phyloP scores from a whole-genome alignment of 2,888 invertebrate species.

The Rhagonycha fulva region DNA sequence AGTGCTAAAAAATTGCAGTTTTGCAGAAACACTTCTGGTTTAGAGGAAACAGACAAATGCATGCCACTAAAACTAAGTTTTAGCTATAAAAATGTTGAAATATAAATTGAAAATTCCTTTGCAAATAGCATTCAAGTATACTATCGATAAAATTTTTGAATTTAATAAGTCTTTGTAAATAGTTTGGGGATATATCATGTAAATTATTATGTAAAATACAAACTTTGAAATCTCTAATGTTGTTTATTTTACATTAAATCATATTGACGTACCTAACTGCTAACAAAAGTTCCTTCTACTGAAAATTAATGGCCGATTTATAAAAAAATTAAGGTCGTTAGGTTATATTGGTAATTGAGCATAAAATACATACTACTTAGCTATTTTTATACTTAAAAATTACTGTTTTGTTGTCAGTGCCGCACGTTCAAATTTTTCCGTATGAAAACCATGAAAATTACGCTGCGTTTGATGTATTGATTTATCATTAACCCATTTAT shows the following conservation, averaged over 20 bases:
- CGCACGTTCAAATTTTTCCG: not conserved
- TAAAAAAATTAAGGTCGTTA: not conserved
- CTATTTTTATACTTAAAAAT: not conserved
- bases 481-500: constrained; percentile 19
- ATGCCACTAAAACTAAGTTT: too few relatives aligned
- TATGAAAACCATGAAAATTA: not conserved
- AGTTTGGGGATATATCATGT: not conserved
- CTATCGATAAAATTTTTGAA: not conserved
- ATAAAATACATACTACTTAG: not conserved
- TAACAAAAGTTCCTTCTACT: too few relatives aligned
- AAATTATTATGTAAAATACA: not conserved
- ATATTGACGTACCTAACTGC: too few relatives aligned
- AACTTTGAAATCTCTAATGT: not conserved
- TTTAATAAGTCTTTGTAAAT: not conserved
- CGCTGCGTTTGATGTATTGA: constrained; percentile 17
- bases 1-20: not conserved
- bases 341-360: not conserved
- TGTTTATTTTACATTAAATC: not conserved
- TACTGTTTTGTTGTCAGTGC: not conserved
- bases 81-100: not conserved
- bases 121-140: not conserved
- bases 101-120: not conserved
- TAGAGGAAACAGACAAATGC: too few relatives aligned
- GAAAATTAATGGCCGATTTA: not conserved
- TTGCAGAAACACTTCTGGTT: not conserved